Percentiles rank a stretch among this genome's conserved stretches.
These are phyloP conservation scores for Prionace glauca DNA, from an alignment of 2,797 vertebrate genomes.

Conservation along the genomic window DNA sequence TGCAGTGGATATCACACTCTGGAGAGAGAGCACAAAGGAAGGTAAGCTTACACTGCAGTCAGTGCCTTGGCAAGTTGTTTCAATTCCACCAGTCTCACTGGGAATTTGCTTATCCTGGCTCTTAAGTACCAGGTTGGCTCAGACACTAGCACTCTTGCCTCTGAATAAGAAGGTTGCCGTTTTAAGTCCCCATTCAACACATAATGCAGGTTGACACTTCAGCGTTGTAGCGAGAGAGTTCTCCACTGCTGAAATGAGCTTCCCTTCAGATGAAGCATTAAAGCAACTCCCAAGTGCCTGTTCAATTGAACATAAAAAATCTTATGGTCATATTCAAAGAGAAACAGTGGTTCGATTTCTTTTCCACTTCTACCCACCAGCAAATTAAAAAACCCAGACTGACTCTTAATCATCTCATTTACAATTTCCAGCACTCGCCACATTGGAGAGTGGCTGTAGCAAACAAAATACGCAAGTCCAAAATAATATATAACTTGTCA, in stretches of 20 bases:
- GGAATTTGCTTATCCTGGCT: not conserved
- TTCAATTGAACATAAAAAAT: not conserved
- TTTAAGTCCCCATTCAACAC: not conserved
- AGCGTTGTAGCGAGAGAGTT: not conserved
- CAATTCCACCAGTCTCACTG: not conserved
- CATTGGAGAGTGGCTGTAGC: not conserved
- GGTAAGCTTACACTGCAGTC: not conserved
- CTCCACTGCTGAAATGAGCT: not conserved
- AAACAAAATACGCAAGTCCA: not conserved
- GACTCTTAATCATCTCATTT: not conserved
- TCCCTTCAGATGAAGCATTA: not conserved
- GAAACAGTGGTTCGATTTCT: not conserved
- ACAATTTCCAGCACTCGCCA: not conserved
- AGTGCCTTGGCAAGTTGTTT: not conserved
- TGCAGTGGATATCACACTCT: not conserved
- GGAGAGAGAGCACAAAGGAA: not conserved
- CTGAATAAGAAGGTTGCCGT: not conserved
- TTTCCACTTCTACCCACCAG: not conserved
- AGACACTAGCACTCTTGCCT: not conserved
- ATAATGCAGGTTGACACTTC: not conserved
- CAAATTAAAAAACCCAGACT: not conserved
- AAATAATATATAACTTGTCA: not conserved
- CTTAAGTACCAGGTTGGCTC: not conserved
- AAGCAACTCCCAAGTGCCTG: not conserved
- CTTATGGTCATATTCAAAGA: not conserved